Percentiles rank a stretch among this genome's conserved stretches.
phyloP scores from a whole-genome alignment of 2,113 vertebrate species.

The Sylvilagus bachmani region DNA sequence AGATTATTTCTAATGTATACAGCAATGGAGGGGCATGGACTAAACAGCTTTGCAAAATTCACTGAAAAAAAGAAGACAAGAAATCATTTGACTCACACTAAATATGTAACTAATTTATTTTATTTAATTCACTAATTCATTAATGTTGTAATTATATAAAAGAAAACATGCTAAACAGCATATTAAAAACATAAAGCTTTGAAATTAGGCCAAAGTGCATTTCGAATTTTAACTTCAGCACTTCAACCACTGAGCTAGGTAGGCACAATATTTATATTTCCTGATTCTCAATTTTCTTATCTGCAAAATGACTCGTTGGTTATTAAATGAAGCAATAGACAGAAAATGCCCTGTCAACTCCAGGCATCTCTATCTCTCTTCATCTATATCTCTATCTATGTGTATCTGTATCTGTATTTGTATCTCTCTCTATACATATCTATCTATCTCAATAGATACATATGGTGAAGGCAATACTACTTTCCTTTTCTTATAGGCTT shows the following conservation, averaged over 20 bases:
- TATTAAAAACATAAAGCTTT: background rate
- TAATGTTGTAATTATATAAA: background rate
- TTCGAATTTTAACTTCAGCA: background rate
- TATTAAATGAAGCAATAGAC: background rate
- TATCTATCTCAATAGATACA: background rate
- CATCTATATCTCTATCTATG: no score
- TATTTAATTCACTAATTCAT: background rate
- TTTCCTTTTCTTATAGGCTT: conserved; percentile 7
- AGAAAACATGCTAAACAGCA: conserved; percentile 21
- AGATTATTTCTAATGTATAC: background rate
- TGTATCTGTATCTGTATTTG: no score
- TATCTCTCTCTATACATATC: no score
- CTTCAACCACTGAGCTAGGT: background rate
- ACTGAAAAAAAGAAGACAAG: conserved; percentile 31
- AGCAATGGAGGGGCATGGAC: background rate
- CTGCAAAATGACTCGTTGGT: background rate
- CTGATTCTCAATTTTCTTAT: conserved; percentile 13
- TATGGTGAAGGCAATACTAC: background rate
- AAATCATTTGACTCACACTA: background rate
- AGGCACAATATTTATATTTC: conserved; percentile 23
- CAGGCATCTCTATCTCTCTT: background rate
- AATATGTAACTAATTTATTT: conserved; percentile 7
- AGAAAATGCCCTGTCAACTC: background rate
- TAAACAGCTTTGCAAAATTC: background rate
- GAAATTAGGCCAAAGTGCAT: background rate